Conservation (phyloP, 1,140 invertebrate genomes). For the Drosophila carrolli region DNA sequence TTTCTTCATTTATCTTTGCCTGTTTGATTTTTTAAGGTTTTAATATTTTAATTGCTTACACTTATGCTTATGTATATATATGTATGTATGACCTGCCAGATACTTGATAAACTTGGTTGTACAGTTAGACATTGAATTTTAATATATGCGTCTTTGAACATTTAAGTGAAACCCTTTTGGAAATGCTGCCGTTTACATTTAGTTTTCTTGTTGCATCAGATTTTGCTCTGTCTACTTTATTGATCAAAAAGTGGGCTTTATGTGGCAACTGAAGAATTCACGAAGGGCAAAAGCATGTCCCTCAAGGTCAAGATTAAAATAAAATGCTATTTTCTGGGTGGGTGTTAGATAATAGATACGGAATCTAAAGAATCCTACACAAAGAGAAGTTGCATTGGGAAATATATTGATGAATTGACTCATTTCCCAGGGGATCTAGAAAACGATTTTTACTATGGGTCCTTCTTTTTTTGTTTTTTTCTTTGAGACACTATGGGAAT, state of each 20-base stretch:
- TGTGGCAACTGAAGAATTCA: constrained; percentile 5
- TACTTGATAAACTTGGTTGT: constrained; percentile 28
- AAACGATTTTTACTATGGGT: constrained; percentile 1
- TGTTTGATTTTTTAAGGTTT: constrained; percentile 1
- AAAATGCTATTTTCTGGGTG: background rate
- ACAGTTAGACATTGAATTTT: constrained; percentile 52
- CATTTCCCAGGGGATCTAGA: constrained; percentile 7
- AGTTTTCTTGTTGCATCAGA: constrained; percentile 28
- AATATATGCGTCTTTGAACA: constrained; percentile 63
- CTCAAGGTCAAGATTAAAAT: background rate
- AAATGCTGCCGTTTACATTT: constrained; percentile 72
- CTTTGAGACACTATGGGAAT: background rate
- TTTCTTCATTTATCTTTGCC: background rate
- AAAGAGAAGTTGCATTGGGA: background rate
- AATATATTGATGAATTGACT: background rate
- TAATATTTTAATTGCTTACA: constrained; percentile 15
- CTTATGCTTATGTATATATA: constrained; percentile 27
- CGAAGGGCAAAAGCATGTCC: background rate
- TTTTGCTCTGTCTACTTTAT: constrained; percentile 10
- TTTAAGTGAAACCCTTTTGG: constrained; percentile 72
- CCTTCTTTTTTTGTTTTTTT: background rate
- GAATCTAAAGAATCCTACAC: background rate
- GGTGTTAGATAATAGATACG: too few species aligned
- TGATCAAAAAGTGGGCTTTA: constrained; percentile 1
- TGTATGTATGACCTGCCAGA: constrained; percentile 33